Conservation (phyloP, 2,888 invertebrate genomes). For the Pocota personata region DNA sequence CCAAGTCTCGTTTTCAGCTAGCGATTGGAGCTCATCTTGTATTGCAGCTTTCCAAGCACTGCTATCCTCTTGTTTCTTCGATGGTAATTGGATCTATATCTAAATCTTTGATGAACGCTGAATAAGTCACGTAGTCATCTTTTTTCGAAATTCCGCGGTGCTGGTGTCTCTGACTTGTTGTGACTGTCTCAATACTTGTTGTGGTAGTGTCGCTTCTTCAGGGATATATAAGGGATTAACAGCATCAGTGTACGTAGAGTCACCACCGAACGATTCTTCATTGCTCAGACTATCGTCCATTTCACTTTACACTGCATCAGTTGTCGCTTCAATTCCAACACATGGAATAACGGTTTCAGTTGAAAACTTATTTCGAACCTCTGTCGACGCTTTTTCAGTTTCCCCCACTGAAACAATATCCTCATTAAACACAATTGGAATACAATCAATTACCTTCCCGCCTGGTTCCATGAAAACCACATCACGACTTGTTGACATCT, state of each 20-base stretch:
- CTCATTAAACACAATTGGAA: background rate
- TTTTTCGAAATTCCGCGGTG: background rate
- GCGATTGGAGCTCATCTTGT: background rate
- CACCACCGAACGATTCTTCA: too few relatives aligned
- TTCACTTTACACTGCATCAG: background rate
- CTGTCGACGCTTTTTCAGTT: background rate
- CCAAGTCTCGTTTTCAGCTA: background rate
- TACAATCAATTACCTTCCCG: background rate
- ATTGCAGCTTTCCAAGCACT: background rate
- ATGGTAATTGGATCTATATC: background rate
- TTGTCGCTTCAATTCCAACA: background rate
- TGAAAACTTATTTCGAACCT: background rate
- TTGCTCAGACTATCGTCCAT: too few relatives aligned
- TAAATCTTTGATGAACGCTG: background rate
- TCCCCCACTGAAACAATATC: background rate
- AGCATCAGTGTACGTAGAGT: background rate
- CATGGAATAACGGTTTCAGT: background rate
- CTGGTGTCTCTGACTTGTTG: background rate
- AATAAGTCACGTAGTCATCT: too few relatives aligned
- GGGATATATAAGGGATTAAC: background rate
- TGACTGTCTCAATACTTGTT: background rate
- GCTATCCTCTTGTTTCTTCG: background rate
- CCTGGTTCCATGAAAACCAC: background rate
- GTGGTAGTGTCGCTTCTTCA: background rate
- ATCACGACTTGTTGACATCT: background rate